Evolutionary conservation across 2,797 vertebrate species (phyloP).

Genomic region (Gephyroberyx darwinii): DNA sequence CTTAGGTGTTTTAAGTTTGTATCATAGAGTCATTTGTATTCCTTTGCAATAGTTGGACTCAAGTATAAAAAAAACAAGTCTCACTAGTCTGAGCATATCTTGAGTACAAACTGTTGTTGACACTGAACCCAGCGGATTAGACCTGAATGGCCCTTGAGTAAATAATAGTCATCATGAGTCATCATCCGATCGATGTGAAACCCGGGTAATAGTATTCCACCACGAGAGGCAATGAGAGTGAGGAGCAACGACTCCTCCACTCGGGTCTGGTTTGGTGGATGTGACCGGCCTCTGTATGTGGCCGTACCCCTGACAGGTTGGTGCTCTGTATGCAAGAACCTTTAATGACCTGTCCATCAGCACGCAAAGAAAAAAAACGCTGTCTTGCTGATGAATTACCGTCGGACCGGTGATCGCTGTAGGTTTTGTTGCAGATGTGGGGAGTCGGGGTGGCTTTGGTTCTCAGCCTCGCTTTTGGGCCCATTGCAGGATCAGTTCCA

Average conservation of each 20-base stretch:
- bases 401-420: neutral
- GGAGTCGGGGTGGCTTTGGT: neutral
- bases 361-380: neutral
- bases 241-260: neutral
- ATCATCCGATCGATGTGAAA: slow-evolving; percentile 10
- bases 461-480: neutral
- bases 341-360: neutral
- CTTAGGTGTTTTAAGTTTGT: neutral
- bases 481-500: no score
- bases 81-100: slow-evolving; percentile 26
- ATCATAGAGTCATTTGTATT: neutral
- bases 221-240: neutral
- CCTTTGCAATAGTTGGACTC: neutral
- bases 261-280: neutral
- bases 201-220: neutral
- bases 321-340: neutral
- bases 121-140: neutral
- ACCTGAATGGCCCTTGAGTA: neutral
- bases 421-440: neutral
- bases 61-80: neutral
- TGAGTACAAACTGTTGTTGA: neutral
- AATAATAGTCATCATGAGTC: neutral
- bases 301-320: neutral
- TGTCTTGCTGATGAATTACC: slow-evolving; percentile 15
- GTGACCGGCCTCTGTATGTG: neutral